These are phyloP conservation scores for Eulemur macaco DNA, from an alignment of 2,113 vertebrate genomes.

Conservation along the genomic window DNA sequence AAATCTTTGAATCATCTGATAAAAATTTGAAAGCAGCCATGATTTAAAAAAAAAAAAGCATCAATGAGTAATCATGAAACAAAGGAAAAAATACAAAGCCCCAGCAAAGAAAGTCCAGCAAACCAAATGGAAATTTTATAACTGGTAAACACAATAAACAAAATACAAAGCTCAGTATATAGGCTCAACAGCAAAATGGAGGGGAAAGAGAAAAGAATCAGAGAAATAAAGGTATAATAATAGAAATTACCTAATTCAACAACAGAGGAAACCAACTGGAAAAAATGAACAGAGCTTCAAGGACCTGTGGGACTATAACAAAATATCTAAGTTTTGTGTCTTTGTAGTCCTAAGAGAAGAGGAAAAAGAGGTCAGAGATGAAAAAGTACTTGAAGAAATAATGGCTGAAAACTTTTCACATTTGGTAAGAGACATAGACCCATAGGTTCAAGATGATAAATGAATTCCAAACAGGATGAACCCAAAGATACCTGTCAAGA, in stretches of 20 bases:
- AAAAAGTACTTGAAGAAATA: not conserved
- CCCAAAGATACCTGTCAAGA: not conserved
- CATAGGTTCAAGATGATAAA: not conserved
- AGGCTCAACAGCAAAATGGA: not conserved
- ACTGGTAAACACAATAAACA: not conserved
- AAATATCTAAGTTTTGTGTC: not conserved
- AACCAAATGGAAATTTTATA: not conserved
- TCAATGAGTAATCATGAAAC: not conserved
- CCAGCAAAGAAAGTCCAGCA: not conserved
- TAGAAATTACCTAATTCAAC: not conserved
- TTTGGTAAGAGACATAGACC: not conserved
- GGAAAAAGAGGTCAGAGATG: not conserved
- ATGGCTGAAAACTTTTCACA: not conserved
- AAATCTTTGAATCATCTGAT: not conserved
- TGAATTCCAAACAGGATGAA: not conserved
- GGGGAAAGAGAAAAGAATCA: not conserved
- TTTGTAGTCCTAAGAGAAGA: not conserved
- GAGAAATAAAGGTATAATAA: not conserved
- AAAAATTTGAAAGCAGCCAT: not conserved
- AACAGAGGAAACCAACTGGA: not conserved
- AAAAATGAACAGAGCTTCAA: not conserved
- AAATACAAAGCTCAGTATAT: not conserved
- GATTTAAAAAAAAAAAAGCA: not conserved
- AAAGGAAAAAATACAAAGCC: not conserved
- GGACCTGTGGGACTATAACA: not conserved